These are phyloP conservation scores for Acrobasis suavella DNA, from an alignment of 2,888 invertebrate species.

Conservation along the genomic window DNA sequence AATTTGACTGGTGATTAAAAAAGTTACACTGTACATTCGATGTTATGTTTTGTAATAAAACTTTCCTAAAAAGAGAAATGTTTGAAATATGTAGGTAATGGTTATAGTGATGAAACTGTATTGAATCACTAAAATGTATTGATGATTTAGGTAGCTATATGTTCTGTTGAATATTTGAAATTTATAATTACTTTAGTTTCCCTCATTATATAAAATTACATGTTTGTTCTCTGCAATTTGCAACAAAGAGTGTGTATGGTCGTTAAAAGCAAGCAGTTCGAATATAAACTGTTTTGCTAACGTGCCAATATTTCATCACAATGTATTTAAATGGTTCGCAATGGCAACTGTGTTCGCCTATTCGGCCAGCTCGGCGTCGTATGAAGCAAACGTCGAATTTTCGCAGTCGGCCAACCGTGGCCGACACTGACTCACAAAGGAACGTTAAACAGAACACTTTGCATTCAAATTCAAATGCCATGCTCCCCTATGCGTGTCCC, in stretches of 20 bases:
- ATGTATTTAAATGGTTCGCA: conserved; percentile 14
- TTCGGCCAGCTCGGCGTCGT: conserved; percentile 40
- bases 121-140: no score
- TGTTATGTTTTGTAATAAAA: no score
- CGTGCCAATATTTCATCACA: conserved; percentile 11
- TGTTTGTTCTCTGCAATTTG: conserved; percentile 1
- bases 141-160: no score
- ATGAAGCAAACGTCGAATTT: conserved; percentile 64
- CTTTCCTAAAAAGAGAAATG: no score
- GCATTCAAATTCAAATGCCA: conserved; percentile 57
- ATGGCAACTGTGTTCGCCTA: conserved; percentile 36
- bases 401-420: conserved; percentile 72
- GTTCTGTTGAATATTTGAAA: no score
- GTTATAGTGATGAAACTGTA: no score
- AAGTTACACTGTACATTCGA: no score
- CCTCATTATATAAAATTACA: neutral
- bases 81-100: no score
- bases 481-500: conserved; percentile 43
- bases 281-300: conserved; percentile 7
- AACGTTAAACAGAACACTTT: conserved; percentile 61
- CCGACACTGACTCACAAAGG: conserved; percentile 66
- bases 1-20: no score
- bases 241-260: conserved; percentile 1
- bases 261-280: neutral
- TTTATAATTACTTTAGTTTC: neutral